Evolutionary conservation across 1,140 invertebrate genomes (phyloP).

Genomic region (Leptinotarsa lineolata): DNA sequence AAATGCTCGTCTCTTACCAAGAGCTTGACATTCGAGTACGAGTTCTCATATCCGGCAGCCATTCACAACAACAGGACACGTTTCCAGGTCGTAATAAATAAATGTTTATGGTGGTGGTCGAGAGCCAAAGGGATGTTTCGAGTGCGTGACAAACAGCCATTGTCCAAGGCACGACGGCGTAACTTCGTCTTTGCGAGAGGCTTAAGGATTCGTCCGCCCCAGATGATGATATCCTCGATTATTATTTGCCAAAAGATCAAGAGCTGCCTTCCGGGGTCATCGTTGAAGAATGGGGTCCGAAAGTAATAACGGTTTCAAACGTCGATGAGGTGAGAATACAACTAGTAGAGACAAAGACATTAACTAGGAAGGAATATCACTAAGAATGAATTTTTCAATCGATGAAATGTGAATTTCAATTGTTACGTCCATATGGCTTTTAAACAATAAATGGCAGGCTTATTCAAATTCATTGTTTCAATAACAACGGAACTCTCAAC

Average conservation of each 20-base stretch:
- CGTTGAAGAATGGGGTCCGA: not conserved
- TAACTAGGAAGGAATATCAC: no score
- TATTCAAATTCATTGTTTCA: no score
- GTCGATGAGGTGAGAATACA: not conserved
- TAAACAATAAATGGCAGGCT: no score
- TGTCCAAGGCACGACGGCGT: constrained; percentile 20
- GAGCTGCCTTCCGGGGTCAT: not conserved
- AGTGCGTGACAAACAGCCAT: constrained; percentile 31
- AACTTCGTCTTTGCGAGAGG: constrained; percentile 27
- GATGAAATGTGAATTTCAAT: no score
- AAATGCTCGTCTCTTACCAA: no score
- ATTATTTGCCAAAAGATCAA: constrained; percentile 19
- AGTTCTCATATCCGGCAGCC: not conserved
- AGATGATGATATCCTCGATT: constrained; percentile 18
- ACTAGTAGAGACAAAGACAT: not conserved
- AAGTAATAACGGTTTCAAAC: not conserved
- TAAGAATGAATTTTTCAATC: no score
- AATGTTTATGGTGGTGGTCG: constrained; percentile 21
- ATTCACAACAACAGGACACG: constrained; percentile 11
- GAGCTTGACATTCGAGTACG: not conserved
- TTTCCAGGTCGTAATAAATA: constrained; percentile 15
- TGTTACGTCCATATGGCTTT: no score
- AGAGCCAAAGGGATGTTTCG: constrained; percentile 2
- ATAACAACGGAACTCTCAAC: no score
- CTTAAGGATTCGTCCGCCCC: constrained; percentile 8